phyloP scores from a whole-genome alignment of 2,888 invertebrate genomes.

The Mesorhabditis sp. region DNA sequence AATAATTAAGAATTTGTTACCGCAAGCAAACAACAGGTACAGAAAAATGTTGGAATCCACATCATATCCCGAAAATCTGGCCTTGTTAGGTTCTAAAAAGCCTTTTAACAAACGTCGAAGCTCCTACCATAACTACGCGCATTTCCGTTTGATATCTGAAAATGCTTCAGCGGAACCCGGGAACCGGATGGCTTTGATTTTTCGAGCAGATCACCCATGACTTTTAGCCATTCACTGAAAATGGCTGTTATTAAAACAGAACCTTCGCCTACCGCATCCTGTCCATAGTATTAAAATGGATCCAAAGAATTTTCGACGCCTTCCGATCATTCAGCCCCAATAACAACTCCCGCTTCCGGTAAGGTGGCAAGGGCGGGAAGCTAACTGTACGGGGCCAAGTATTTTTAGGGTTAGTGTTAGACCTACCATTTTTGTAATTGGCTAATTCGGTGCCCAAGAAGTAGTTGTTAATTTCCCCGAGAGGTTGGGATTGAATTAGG shows the following conservation, averaged over 20 bases:
- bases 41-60: not conserved
- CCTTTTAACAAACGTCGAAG: no score
- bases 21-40: not conserved
- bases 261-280: no score
- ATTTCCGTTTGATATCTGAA: no score
- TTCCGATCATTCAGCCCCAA: not conserved
- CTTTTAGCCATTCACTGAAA: not conserved
- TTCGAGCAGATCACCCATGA: not conserved
- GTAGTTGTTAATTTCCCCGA: not conserved
- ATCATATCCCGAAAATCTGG: not conserved
- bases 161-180: no score
- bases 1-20: not conserved
- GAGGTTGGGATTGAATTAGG: not conserved
- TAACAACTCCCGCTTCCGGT: not conserved
- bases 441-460: not conserved
- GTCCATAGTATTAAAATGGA: not conserved
- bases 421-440: not conserved
- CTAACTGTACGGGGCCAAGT: not conserved
- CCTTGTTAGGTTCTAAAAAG: not conserved
- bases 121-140: no score
- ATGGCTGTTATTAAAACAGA: no score
- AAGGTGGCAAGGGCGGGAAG: not conserved
- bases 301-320: not conserved
- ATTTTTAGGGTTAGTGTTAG: not conserved
- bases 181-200: not conserved